Evolutionary conservation across 2,113 vertebrate genomes (phyloP).

Genomic region (Paramisgurnus dabryanus): DNA sequence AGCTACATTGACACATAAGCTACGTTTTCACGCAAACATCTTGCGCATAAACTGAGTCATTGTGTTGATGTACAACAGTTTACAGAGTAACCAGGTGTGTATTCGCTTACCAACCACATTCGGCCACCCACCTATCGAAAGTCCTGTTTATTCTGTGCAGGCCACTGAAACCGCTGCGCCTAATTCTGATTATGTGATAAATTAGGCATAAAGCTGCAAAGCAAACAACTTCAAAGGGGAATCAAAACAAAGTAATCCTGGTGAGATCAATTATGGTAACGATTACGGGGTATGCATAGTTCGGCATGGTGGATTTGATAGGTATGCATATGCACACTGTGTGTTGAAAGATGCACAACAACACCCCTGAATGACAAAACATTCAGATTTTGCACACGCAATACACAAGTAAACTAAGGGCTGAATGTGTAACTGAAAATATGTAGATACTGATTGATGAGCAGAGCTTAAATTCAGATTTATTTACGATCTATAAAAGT

Average conservation of each 20-base stretch:
- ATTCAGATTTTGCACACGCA: slow-evolving; percentile 16
- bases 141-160: slow-evolving; percentile 31
- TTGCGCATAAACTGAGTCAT: slow-evolving; percentile 58
- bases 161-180: slow-evolving; percentile 27
- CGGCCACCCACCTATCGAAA: slow-evolving; percentile 38
- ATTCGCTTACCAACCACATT: slow-evolving; percentile 46
- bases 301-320: not conserved
- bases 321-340: not conserved
- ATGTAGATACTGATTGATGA: not conserved
- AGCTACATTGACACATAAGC: slow-evolving; percentile 56
- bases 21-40: slow-evolving; percentile 47
- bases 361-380: slow-evolving; percentile 19
- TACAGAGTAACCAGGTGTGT: slow-evolving; percentile 59
- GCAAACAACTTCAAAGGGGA: slow-evolving; percentile 11
- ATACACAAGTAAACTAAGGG: not conserved
- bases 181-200: slow-evolving; percentile 1
- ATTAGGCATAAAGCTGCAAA: slow-evolving; percentile 12
- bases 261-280: not conserved
- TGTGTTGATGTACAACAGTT: slow-evolving; percentile 58
- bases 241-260: slow-evolving; percentile 30
- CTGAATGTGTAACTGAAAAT: not conserved
- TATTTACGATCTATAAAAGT: not conserved
- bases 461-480: not conserved
- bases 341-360: slow-evolving; percentile 3
- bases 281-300: slow-evolving; percentile 21